Base-by-base conservation (phyloP, 2,888 invertebrate species). In the Drosophila setosimentum region DNA sequence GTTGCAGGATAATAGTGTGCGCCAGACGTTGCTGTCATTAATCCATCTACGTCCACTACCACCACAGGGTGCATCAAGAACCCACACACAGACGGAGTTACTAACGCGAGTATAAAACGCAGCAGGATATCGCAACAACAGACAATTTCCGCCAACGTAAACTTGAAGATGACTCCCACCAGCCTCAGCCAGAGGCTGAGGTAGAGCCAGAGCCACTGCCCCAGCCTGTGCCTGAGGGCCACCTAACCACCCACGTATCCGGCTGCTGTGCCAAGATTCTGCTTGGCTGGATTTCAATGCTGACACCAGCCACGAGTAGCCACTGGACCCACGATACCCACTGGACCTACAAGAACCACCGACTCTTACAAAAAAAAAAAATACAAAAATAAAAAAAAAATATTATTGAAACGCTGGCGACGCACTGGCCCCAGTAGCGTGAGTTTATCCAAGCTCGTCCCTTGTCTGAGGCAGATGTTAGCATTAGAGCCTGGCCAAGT, bases 71-170 rank as follows among this genome's bases (percentile, higher is more conserved):
- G 68, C 62, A 63, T 18, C 58, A 42, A 50, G 57, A 63, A 71
- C 54, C 58, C 64, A 63, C 40, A 65, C 51, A 58, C 33, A 49
- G 18, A 27, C 40, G 51, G 45, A 64, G 85, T 88, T 89, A 91
- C 91, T 89, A 91, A 89, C 87, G 91, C 83, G 84, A 79, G 85
- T 91, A 88, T 90, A 89, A 90, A 89, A 90, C 90, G 83, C 91
- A 86, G 92, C 90, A 91, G 91, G 92, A 90, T 91, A 91, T 91
- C 91, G 88, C 92, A 78, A 91, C 89, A 91, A 89, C 91, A 90
- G 87, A 89, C 92, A 91, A 91, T 91, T 91, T 91, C 91, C 91
- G 92, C 72, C 84, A 86, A 91, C 87, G 90, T 89, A 81, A 90
- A 90, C 83, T 80, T 83, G 80, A 91, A 91, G 83, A 83, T 80